Evolutionary conservation across 2,113 vertebrate genomes (phyloP), one percentile per base, ranked within the genome.

Genomic region (Zosterops lateralis): DNA sequence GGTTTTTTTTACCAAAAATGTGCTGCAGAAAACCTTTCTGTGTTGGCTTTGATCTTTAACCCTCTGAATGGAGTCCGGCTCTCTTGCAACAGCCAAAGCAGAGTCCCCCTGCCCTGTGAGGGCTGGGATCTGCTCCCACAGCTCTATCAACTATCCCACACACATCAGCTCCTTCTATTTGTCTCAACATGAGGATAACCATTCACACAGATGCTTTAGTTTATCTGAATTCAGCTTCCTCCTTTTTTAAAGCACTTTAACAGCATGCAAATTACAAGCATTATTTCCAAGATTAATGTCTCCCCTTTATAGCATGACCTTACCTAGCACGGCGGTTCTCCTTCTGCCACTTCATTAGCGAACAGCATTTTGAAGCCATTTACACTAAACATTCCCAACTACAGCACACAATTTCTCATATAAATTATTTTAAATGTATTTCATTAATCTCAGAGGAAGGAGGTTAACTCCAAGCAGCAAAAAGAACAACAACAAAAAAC

Each of bases 111-210:
- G 2, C 22, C 29, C 48, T 11, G 1, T 1, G 11, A 62, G 25
- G 36, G 50, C 18, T 64, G 31, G 26, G 34, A 34, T 50, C n/a
- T 53, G 64, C 31, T 65, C 45, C 34, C 62, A 45, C 1, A 3
- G 25, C 32, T 64, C 76, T 6, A 0, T 8, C 64, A 44, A 4
- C 29, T 4, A 8, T 13, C 45, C 2, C 0, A 12, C n/a, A 29
- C 26, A 34, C 44, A 2, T 2, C 1, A 4, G 6, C 9, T 45
- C 10, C 38, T 54, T 17, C 12, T 19, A 0, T n/a, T 38, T 14
- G 36, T 25, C 61, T 50, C 71, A 42, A 8, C 31, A 54, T 0
- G 1, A 50, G 57, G 14, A 26, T 14, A 53, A 22, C 22, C 54
- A 25, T 42, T 58, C 58, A 56, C 76, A 31, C 5, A 73, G 15